Evolutionary conservation across 2,888 invertebrate genomes (phyloP).

Genomic region (Amiota minor): DNA sequence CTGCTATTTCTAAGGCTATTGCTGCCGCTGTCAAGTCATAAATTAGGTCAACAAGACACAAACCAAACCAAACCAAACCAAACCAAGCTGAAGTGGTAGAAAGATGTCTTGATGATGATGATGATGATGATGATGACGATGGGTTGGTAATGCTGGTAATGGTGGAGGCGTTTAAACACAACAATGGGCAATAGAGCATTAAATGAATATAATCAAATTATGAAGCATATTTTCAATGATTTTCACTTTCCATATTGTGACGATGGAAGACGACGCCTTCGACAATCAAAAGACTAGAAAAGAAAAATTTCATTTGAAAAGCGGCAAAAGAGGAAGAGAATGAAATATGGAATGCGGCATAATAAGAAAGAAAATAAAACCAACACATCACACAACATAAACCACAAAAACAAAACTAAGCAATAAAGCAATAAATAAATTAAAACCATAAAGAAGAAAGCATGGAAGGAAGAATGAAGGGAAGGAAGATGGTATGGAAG

Average conservation of each 20-base stretch:
- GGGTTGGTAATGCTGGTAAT: not conserved
- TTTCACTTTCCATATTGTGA: constrained; percentile 29
- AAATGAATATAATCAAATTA: constrained; percentile 20
- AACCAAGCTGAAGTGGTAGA: not conserved
- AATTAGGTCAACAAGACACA: constrained; percentile 23
- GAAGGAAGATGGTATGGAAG: too few relatives aligned
- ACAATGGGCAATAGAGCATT: not conserved
- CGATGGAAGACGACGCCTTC: constrained; percentile 36
- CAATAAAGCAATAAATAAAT: too few relatives aligned
- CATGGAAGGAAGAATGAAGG: too few relatives aligned
- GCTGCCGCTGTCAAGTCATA: not conserved
- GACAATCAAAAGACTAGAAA: too few relatives aligned
- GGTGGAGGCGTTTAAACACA: not conserved
- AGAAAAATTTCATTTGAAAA: constrained; percentile 28
- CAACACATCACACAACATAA: constrained; percentile 41
- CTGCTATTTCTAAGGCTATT: not conserved
- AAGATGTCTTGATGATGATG: not conserved
- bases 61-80: not conserved
- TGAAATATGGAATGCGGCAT: constrained; percentile 43
- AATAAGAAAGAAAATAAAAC: constrained; percentile 49
- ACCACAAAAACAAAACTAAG: constrained; percentile 12
- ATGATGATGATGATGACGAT: not conserved
- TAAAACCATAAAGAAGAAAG: too few relatives aligned
- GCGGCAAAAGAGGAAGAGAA: constrained; percentile 18
- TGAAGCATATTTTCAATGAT: constrained; percentile 6